Conservation (phyloP, 2,113 vertebrate genomes). For the Pionites leucogaster region DNA sequence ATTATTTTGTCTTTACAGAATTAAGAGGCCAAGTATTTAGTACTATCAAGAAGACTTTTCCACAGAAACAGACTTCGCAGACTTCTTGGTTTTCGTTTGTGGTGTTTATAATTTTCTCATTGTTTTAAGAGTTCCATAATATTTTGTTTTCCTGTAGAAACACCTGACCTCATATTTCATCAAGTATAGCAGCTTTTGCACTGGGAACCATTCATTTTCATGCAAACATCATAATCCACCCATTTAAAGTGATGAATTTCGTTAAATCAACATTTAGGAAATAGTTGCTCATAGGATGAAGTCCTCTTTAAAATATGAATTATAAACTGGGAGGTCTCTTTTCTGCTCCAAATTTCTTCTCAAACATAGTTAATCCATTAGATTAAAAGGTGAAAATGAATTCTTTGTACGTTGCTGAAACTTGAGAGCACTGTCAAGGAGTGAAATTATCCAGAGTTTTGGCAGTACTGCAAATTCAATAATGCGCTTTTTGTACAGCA, state of each 20-base stretch:
- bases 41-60: neutral
- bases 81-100: neutral
- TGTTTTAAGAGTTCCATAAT: neutral
- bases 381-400: conserved; percentile 41
- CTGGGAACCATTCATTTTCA: conserved; percentile 18
- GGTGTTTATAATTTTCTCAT: neutral
- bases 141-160: conserved; percentile 10
- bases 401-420: conserved; percentile 26
- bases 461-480: neutral
- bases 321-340: conserved; percentile 13
- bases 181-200: neutral
- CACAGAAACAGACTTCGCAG: neutral
- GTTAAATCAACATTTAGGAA: neutral
- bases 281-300: conserved; percentile 3
- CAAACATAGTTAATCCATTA: conserved; percentile 18
- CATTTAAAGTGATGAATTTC: conserved; percentile 2
- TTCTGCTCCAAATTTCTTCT: neutral
- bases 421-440: neutral
- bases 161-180: neutral
- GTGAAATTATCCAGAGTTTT: conserved; percentile 35
- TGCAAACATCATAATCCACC: neutral
- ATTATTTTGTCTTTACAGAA: neutral
- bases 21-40: neutral
- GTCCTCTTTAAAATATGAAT: neutral
- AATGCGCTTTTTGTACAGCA: neutral